A percentile compares a stretch with the other conserved stretches of the same genome.
Conservation (phyloP, 2,797 vertebrate species). For the Ataeniobius toweri region DNA sequence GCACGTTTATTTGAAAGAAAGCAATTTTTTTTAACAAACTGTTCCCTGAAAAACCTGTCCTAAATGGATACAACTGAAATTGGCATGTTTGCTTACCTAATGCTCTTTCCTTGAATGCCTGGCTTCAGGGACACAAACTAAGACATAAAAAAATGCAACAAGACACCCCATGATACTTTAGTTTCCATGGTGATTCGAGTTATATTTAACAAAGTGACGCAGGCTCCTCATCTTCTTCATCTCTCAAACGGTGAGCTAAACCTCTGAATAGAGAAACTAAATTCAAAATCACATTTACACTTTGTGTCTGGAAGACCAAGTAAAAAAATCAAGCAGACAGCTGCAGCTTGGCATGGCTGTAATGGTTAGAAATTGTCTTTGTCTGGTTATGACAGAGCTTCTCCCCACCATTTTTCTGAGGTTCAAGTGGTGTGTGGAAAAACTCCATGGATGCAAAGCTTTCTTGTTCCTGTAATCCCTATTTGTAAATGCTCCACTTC, state of each 20-base stretch:
- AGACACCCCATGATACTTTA: constrained; percentile 45
- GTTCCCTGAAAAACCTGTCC: not conserved
- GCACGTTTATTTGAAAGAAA: not conserved
- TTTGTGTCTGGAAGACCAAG: not conserved
- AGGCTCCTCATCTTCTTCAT: constrained; percentile 46
- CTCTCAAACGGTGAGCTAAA: constrained; percentile 9
- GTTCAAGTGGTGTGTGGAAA: not conserved
- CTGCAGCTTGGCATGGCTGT: not conserved
- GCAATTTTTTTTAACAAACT: not conserved
- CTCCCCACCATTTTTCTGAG: not conserved
- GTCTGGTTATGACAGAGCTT: not conserved
- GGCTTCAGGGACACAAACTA: not conserved
- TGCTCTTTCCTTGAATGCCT: not conserved
- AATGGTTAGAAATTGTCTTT: not conserved
- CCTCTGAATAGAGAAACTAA: constrained; percentile 16
- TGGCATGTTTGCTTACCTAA: not conserved
- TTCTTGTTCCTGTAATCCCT: not conserved
- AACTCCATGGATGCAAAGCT: not conserved
- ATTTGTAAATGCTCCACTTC: not conserved
- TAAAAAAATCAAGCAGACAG: not conserved
- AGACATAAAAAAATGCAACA: constrained; percentile 23
- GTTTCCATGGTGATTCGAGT: constrained; percentile 73
- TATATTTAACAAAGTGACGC: constrained; percentile 68
- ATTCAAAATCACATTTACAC: constrained; percentile 25
- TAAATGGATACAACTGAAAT: not conserved